These are phyloP conservation scores for Halictus quadricinctus DNA, from an alignment of 2,888 invertebrate genomes.

Conservation along the genomic window DNA sequence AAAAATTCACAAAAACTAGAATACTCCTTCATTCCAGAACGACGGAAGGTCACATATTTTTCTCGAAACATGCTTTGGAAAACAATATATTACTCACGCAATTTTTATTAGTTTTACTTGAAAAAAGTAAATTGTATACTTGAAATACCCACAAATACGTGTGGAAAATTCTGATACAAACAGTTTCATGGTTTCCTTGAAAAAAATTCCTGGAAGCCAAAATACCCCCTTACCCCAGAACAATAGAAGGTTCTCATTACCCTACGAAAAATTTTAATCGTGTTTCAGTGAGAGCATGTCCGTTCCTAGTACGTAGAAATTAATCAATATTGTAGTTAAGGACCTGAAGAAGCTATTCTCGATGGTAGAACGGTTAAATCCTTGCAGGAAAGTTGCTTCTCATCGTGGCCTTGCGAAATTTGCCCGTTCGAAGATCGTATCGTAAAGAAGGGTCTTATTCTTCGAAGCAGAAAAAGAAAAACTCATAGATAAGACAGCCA, in stretches of 20 bases:
- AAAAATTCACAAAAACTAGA: no score
- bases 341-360: not conserved
- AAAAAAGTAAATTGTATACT: no score
- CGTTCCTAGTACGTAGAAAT: not conserved
- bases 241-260: not conserved
- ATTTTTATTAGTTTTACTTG: no score
- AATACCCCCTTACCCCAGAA: no score
- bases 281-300: not conserved
- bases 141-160: no score
- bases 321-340: constrained; percentile 15
- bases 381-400: constrained; percentile 3
- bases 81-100: no score
- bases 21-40: no score
- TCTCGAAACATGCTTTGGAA: no score
- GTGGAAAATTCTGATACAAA: no score
- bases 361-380: not conserved
- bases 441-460: constrained; percentile 27
- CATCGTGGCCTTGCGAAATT: not conserved
- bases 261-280: not conserved
- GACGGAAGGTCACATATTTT: no score
- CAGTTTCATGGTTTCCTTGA: no score
- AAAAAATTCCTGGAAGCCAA: no score
- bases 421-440: not conserved
- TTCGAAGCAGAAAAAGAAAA: constrained; percentile 26
- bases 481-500: constrained; percentile 42